Base-by-base conservation (phyloP, 2,888 invertebrate species). In the Chrysolina haemoptera region DNA sequence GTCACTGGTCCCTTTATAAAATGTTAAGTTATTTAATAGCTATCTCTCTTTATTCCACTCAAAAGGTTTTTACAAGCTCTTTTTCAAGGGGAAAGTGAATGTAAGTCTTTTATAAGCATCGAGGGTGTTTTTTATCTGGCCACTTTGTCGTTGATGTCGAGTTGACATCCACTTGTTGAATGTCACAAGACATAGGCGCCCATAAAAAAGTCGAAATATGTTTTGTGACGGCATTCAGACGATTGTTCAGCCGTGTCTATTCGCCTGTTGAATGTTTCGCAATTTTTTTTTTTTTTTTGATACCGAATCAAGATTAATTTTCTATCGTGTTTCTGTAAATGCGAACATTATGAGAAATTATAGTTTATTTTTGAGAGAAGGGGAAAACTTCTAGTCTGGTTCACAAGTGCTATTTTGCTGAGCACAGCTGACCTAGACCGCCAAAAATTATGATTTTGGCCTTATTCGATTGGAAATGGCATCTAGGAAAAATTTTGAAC, bases 81-180 rank as follows among this genome's bases (percentile, higher is more conserved):
- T 80, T 81, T 82, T 80, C 75, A 77, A 79, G 83, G 84, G 83
- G 82, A 80, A 79, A 81, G 68, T 75, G 82, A 82, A 81, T 83
- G 80, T 82, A 84, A 84, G 84, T 85, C 86, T 87, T 87, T 87
- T 87, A 86, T 85, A 85, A 87, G 84, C 85, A 84, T 84, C 85
- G 85, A 84, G 87, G 88, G 87, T 86, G 86, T 86, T 87, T 87
- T 87, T 87, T 88, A 88, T 88, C 87, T 85, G 85, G 86, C 86
- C 86, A 88, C 86, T 88, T 87, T 86, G 87, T 87, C 86, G 86
- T 80, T 87, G 84, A 87, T 85, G 85, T 86, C 85, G 84, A 86
- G 86, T 86, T 86, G 87, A 87, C 87, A 87, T 86, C 85, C 85
- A 86, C 86, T 86, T 86, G 86, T 86, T 86, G 86, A 83, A 83